Evolutionary conservation across 1,140 invertebrate genomes (phyloP), one percentile per base, ranked within the genome.

Genomic region (Cherax destructor): DNA sequence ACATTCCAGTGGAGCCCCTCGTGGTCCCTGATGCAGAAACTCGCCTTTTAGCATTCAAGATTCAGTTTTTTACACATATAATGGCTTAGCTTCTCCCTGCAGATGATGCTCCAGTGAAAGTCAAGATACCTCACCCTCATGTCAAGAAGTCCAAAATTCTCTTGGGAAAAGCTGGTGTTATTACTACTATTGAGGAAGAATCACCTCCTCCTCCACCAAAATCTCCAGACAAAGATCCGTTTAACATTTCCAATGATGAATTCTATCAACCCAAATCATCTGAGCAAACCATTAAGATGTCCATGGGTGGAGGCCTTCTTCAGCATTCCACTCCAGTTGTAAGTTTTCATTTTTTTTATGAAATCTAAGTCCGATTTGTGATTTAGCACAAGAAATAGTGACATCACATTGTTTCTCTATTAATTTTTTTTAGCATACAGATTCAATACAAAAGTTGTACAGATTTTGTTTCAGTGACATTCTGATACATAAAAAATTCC

Each of bases 221-320:
- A 91, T 98, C 97, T 93, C 97, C 97, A 4, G 97, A 99, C 93
- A 96, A 98, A 93, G 99, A 99, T 96, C 98, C 98, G 9, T 99
- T 99, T 94, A 99, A 99, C 95, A 97, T 99, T 92, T 99, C 98
- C 1, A 99, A 99, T 95, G 99, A 99, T 94, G 98, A 98, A 95
- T 99, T 97, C 95, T 99, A 99, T 94, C 97, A 97, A 94, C 97
- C 98, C 0, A 97, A 98, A 93, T 97, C 97, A 0, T 97, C 94
- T 21, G 93, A 94, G 86, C 88, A 94, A 93, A 93, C 93, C 21
- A 94, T 94, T 76, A 94, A 94, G 87, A 93, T 94, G 91, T 95
- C 95, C 61, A 93, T 93, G 83, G 93, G 92, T 21, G 97, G 97
- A 13, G 97, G 98, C 94, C 95, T 98, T 10, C 97, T 98, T 86